A percentile compares a stretch with the other conserved stretches of the same genome.
Conservation (phyloP, 2,113 vertebrate genomes). For the Aleadryas rufinucha region DNA sequence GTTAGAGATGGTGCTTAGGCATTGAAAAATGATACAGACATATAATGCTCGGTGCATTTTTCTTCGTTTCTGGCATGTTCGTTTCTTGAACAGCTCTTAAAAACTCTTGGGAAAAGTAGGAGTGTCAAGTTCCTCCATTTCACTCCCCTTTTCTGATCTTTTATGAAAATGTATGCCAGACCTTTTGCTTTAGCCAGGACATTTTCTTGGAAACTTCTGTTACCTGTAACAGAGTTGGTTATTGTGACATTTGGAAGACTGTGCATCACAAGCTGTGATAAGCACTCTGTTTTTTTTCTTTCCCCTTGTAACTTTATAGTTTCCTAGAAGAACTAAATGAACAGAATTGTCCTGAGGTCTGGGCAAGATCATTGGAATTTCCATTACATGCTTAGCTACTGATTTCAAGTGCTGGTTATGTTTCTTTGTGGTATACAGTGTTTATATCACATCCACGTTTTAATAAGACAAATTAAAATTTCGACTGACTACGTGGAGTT, state of each 20-base stretch:
- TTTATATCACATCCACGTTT: not conserved
- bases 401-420: not conserved
- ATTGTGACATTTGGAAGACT: conserved; percentile 52
- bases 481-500: not conserved
- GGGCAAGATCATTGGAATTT: not conserved
- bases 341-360: not conserved
- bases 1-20: not conserved
- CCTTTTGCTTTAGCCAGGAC: not conserved
- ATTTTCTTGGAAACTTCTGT: conserved; percentile 15
- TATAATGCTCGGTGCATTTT: not conserved
- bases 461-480: not conserved
- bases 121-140: not conserved
- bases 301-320: not conserved
- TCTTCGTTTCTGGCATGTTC: not conserved
- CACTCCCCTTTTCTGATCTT: not conserved
- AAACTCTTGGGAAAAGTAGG: not conserved
- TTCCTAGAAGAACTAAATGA: not conserved
- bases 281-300: not conserved
- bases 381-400: not conserved
- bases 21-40: not conserved
- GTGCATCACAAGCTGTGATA: not conserved
- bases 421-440: not conserved
- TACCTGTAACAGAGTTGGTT: conserved; percentile 19
- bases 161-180: not conserved
- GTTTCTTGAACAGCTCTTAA: not conserved